A percentile compares a stretch with the other conserved stretches of the same genome.
phyloP scores from a whole-genome alignment of 1,140 invertebrate species.

The Gryon sp. region DNA sequence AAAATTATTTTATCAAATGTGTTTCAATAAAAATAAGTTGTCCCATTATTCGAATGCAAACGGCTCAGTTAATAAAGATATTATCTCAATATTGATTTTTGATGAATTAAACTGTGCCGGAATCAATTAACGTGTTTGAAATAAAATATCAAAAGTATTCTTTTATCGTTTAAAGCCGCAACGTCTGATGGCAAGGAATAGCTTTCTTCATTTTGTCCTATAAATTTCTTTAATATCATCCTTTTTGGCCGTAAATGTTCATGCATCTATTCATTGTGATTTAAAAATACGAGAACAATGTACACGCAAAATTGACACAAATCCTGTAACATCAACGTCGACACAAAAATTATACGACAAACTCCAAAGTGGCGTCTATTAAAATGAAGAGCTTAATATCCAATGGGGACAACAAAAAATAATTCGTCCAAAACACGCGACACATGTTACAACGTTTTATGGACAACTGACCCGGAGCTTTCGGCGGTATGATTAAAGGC shows the following conservation, averaged over 20 bases:
- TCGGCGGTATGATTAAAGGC: slow-evolving; percentile 48
- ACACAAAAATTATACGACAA: slow-evolving; percentile 11
- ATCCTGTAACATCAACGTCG: neutral
- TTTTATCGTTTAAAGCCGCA: too few relatives aligned
- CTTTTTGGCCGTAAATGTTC: slow-evolving; percentile 8
- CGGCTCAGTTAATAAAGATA: too few relatives aligned
- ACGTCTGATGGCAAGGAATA: neutral
- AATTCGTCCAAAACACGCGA: slow-evolving; percentile 33
- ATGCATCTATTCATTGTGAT: neutral
- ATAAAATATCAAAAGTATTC: too few relatives aligned
- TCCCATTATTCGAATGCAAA: too few relatives aligned
- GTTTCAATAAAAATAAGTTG: too few relatives aligned
- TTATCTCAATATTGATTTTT: too few relatives aligned
- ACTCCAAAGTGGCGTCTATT: slow-evolving; percentile 3
- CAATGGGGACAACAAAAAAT: slow-evolving; percentile 29
- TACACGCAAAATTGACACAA: slow-evolving; percentile 4
- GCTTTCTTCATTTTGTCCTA: neutral
- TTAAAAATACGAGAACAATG: slow-evolving; percentile 10
- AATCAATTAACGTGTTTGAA: too few relatives aligned
- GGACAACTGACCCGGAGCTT: slow-evolving; percentile 9
- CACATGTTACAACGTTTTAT: slow-evolving; percentile 17
- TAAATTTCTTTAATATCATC: neutral
- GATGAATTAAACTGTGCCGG: too few relatives aligned
- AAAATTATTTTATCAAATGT: too few relatives aligned
- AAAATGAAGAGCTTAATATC: slow-evolving; percentile 46